These are phyloP conservation scores for Zonitis immaculata DNA, from an alignment of 2,888 invertebrate species.

Conservation along the genomic window DNA sequence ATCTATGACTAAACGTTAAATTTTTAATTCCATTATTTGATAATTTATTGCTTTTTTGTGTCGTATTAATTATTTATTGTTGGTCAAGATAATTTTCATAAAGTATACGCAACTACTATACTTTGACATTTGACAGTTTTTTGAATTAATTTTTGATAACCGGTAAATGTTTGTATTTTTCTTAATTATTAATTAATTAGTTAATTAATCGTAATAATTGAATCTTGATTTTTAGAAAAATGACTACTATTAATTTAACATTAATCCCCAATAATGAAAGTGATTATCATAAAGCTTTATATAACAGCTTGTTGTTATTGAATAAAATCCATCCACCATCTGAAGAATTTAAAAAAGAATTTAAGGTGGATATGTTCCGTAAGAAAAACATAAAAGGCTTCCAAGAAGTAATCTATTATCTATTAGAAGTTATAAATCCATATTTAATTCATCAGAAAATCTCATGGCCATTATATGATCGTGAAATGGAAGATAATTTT, in stretches of 20 bases:
- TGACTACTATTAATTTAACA: background rate
- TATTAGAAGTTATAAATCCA: conserved; percentile 39
- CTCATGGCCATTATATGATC: conserved; percentile 38
- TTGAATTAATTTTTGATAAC: too few species aligned
- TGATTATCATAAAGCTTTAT: conserved; percentile 29
- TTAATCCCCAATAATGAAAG: background rate
- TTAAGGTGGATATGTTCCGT: conserved; percentile 43
- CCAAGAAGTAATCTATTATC: conserved; percentile 40
- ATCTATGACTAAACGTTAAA: too few species aligned
- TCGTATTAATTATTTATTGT: too few species aligned
- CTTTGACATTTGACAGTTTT: too few species aligned
- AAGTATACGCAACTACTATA: too few species aligned
- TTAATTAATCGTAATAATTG: background rate
- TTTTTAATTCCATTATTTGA: too few species aligned
- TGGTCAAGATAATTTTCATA: too few species aligned
- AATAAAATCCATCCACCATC: conserved; percentile 34
- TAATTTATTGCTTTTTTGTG: too few species aligned
- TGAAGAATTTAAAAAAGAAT: conserved; percentile 34
- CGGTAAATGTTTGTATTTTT: background rate
- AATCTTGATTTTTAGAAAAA: background rate
- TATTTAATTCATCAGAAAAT: conserved; percentile 35
- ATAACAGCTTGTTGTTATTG: conserved; percentile 37
- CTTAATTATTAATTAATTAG: background rate
- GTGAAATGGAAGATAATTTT: conserved; percentile 38
- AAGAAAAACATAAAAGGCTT: conserved; percentile 44